Conservation (phyloP, 2,113 vertebrate genomes). For the Tapirus terrestris region DNA sequence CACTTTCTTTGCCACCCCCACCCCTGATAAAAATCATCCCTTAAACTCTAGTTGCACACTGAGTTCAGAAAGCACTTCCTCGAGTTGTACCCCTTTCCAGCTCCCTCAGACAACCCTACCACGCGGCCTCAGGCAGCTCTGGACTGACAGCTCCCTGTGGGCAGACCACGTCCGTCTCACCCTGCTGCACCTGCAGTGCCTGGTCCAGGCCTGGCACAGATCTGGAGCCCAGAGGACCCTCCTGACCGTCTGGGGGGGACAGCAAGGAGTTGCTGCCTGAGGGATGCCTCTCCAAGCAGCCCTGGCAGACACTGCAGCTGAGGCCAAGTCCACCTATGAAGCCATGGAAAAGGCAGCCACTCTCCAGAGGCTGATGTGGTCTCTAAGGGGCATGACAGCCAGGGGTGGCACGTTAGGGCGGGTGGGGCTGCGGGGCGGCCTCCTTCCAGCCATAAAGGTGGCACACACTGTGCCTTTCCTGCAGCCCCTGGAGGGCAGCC, state of each 20-base stretch:
- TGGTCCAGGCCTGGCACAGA: neutral
- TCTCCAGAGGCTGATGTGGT: neutral
- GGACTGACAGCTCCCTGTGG: accelerated
- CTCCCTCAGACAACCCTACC: no score
- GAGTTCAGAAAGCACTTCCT: neutral
- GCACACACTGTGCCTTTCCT: accelerated
- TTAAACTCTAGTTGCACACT: neutral
- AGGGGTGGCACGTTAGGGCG: neutral
- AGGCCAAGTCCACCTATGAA: neutral
- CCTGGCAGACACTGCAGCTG: no score
- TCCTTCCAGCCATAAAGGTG: accelerated
- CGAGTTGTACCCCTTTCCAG: neutral
- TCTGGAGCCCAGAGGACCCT: no score
- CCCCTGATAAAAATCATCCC: accelerated
- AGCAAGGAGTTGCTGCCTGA: accelerated
- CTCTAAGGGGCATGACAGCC: accelerated
- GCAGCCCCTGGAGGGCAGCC: neutral
- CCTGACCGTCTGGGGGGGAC: accelerated
- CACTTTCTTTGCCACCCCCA: neutral
- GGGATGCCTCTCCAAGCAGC: neutral
- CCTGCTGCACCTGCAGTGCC: neutral
- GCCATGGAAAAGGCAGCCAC: no score
- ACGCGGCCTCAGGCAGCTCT: accelerated
- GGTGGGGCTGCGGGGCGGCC: neutral
- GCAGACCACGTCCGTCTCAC: neutral